A percentile compares a stretch with the other conserved stretches of the same genome.
Conservation (phyloP, 2,888 invertebrate species). For the Eurytoma adleriae region DNA sequence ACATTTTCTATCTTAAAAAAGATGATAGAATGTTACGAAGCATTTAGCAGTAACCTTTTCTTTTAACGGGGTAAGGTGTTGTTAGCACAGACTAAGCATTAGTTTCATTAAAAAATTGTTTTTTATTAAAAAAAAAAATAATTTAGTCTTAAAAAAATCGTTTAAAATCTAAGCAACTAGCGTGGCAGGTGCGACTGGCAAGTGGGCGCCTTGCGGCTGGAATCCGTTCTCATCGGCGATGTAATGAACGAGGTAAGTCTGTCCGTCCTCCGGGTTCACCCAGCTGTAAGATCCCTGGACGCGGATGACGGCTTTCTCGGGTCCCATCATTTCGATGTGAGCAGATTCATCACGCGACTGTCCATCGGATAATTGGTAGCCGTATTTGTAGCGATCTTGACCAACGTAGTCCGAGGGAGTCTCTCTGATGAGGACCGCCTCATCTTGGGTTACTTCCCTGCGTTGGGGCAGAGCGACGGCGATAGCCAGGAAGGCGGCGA, state of each 20-base stretch:
- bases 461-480: slow-evolving; percentile 29
- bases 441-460: background rate
- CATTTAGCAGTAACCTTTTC: too few relatives aligned
- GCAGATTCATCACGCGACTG: slow-evolving; percentile 26
- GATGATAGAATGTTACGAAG: too few relatives aligned
- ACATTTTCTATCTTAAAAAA: too few relatives aligned
- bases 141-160: background rate
- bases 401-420: slow-evolving; percentile 43
- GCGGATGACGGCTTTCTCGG: slow-evolving; percentile 49
- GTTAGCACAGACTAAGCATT: too few relatives aligned
- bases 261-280: slow-evolving; percentile 62
- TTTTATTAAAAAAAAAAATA: slow-evolving; percentile 1
- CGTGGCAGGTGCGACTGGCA: slow-evolving; percentile 42
- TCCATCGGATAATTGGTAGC: slow-evolving; percentile 33
- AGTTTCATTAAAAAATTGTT: background rate
- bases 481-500: slow-evolving; percentile 29
- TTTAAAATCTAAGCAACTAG: background rate
- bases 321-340: background rate
- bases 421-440: slow-evolving; percentile 10
- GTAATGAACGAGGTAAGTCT: slow-evolving; percentile 64
- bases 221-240: slow-evolving; percentile 67
- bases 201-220: slow-evolving; percentile 64
- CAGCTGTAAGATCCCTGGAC: slow-evolving; percentile 66
- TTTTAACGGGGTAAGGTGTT: too few relatives aligned
- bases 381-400: slow-evolving; percentile 23